A percentile compares a stretch with the other conserved stretches of the same genome.
phyloP scores from a whole-genome alignment of 2,797 vertebrate genomes.

The Gobio occitaniae region DNA sequence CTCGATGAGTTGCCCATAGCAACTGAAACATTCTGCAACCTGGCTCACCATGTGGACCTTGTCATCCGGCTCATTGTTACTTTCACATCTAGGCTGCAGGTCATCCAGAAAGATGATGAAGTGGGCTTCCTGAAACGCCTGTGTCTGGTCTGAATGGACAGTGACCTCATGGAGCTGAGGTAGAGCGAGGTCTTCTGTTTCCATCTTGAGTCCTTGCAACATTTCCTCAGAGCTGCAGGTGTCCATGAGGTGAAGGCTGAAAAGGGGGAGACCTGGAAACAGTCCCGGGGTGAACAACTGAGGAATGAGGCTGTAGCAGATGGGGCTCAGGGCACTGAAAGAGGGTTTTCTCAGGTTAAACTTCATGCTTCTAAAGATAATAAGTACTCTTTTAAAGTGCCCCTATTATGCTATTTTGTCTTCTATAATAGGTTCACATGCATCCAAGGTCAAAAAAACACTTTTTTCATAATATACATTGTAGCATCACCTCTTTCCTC shows the following conservation, averaged over 20 bases:
- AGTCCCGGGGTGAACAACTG: conserved; percentile 80
- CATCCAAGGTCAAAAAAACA: too few relatives aligned
- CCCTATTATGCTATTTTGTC: not conserved
- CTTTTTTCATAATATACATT: too few relatives aligned
- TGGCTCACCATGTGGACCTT: conserved; percentile 64
- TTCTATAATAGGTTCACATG: not conserved
- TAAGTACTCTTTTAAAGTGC: not conserved
- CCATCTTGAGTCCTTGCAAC: conserved; percentile 74
- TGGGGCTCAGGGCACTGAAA: conserved; percentile 81
- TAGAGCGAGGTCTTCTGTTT: conserved; percentile 80
- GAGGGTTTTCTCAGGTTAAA: not conserved
- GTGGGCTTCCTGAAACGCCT: conserved; percentile 84
- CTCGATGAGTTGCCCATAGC: conserved; percentile 84
- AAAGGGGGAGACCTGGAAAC: conserved; percentile 73
- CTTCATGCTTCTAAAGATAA: not conserved
- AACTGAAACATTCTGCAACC: conserved; percentile 72
- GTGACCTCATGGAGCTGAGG: conserved; percentile 78
- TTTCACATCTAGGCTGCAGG: not conserved
- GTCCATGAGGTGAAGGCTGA: conserved; percentile 88
- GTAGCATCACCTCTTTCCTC: too few relatives aligned
- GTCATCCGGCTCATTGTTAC: conserved; percentile 28
- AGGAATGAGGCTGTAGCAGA: conserved; percentile 83
- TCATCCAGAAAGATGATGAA: conserved; percentile 88
- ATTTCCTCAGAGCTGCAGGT: conserved; percentile 61
- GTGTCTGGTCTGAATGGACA: conserved; percentile 72